These are phyloP conservation scores for Synanceia verrucosa DNA, from an alignment of 2,797 vertebrate genomes.

Conservation along the genomic window DNA sequence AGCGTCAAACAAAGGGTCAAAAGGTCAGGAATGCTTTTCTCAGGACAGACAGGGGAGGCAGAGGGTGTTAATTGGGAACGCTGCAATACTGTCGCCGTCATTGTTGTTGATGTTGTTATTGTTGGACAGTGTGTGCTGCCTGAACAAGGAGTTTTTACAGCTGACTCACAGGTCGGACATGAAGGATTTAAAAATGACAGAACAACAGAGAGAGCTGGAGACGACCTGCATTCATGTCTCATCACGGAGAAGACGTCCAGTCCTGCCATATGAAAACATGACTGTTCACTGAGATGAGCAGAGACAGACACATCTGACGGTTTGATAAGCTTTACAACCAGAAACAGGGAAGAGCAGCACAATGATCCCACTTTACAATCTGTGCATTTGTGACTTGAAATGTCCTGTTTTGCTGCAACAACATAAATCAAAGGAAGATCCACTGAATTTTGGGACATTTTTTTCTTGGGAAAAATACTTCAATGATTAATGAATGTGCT, in stretches of 20 bases:
- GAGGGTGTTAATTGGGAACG: constrained; percentile 39
- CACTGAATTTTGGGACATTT: background rate
- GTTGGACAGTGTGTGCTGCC: constrained; percentile 29
- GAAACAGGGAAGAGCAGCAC: no score
- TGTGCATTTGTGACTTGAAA: background rate
- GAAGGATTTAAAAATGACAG: background rate
- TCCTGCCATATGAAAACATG: background rate
- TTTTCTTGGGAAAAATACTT: background rate
- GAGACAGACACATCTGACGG: background rate
- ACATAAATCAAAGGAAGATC: background rate
- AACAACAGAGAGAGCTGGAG: background rate
- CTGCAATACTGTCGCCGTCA: background rate
- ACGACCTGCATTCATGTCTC: constrained; percentile 16
- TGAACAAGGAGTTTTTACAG: constrained; percentile 15
- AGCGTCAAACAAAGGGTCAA: constrained; percentile 56
- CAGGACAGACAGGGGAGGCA: constrained; percentile 33
- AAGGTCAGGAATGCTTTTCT: constrained; percentile 73
- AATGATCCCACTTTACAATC: no score
- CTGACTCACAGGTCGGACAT: background rate
- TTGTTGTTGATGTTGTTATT: constrained; percentile 32
- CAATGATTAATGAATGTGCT: background rate
- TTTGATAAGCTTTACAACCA: background rate
- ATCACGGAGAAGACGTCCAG: constrained; percentile 21
- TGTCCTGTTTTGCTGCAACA: background rate
- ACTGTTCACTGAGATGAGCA: background rate